Base-by-base conservation (phyloP, 2,113 vertebrate genomes). In the Sciurus niger region DNA sequence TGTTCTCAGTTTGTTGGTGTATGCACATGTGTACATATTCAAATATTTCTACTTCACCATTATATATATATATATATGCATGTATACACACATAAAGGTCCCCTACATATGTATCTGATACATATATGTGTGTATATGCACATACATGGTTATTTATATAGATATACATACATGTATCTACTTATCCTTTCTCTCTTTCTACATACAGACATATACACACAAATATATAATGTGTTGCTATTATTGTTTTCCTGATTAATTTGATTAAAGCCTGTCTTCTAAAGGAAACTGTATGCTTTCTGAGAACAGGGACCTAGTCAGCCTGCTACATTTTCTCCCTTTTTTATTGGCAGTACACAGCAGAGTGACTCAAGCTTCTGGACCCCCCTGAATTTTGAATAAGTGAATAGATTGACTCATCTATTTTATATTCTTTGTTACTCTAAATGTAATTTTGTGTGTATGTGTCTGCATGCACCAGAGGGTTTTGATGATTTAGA, bases 401-500 rank as follows among this genome's bases (percentile, higher is more conserved):
- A 77, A 95, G 76, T 63, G 25, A 86, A 89, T 84, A 93, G 53
- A 74, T 82, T 78, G 30, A 34, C 17, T 65, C 84, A 80, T 78
- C 77, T 92, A 86, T 92, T 97, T 96, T 93, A 70, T 90, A 94
- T 94, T 93, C 68, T 93, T 97, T 93, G 87, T 95, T 65, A 67
- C 20, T 78, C 70, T 89, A 84, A 93, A 78, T 58, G 28, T 93
- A 89, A 85, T 90, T 92, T 68, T 46, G 20, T 84, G 40, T 94
- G 51, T 90, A 20, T 96, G 34, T 48, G 53, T 51, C 28, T 84
- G 14, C 73, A 87, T 93, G 92, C 55, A 67, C 86, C 87, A 60
- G 83, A 93, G 68, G 53, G n/a, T 63, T 95, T 95, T 94, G 86
- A 96, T 93, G 86, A 93, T 94, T 94, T 85, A 97, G 90, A 95